Evolutionary conservation across 1,140 invertebrate genomes (phyloP).

Genomic region (Drosophila arizonae): DNA sequence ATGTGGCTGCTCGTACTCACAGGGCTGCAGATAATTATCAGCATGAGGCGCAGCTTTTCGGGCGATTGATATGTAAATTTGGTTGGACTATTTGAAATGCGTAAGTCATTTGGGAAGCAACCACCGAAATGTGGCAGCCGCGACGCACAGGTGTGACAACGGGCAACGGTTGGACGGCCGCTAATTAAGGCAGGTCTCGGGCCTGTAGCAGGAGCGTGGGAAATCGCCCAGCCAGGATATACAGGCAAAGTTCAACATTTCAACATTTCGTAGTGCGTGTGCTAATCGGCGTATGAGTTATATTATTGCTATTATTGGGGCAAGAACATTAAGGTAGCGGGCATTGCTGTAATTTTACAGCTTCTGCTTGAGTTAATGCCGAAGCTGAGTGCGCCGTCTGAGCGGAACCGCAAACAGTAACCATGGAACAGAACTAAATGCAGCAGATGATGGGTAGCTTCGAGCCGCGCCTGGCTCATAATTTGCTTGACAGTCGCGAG

Average conservation of each 20-base stretch:
- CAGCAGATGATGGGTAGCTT: neutral
- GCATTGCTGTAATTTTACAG: conserved; percentile 67
- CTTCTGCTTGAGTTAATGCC: conserved; percentile 67
- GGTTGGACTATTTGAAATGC: conserved; percentile 63
- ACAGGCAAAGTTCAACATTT: conserved; percentile 13
- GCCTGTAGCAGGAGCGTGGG: conserved; percentile 60
- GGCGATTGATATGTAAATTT: conserved; percentile 75
- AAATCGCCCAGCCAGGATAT: conserved; percentile 33
- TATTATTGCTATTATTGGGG: neutral
- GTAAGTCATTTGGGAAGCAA: conserved; percentile 57
- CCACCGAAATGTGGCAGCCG: conserved; percentile 39
- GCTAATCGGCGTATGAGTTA: conserved; percentile 47
- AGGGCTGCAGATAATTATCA: conserved; percentile 63
- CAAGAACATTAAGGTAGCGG: conserved; percentile 28
- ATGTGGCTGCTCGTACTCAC: conserved; percentile 21
- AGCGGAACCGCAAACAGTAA: conserved; percentile 64
- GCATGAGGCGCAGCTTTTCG: conserved; percentile 61
- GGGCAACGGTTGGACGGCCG: conserved; percentile 56
- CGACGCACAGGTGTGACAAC: conserved; percentile 56
- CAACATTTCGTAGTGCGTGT: neutral
- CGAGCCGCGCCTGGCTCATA: conserved; percentile 29
- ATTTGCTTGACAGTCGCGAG: conserved; percentile 37
- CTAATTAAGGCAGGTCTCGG: conserved; percentile 63
- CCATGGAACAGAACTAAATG: conserved; percentile 42
- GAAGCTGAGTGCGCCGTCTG: conserved; percentile 19